phyloP scores from a whole-genome alignment of 2,797 vertebrate species.

The Eulemur mongoz region DNA sequence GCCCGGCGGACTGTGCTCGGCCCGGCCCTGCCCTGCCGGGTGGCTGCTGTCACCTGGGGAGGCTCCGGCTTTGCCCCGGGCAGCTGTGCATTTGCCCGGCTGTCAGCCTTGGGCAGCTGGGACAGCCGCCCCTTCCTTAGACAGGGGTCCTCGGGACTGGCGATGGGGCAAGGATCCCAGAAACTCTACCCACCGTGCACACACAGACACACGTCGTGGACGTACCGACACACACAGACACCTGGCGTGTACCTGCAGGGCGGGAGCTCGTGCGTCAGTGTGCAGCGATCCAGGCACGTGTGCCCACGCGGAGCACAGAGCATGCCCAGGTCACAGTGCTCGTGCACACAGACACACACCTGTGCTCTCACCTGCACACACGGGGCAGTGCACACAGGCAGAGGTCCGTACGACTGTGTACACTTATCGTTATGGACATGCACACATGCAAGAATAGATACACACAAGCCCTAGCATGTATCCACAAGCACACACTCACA shows the following conservation, averaged over 20 bases:
- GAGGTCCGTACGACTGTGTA: fast-evolving
- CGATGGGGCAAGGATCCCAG: background rate
- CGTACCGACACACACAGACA: background rate
- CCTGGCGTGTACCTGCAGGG: no score
- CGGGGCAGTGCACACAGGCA: fast-evolving
- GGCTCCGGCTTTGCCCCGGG: constrained; percentile 53
- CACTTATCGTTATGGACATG: background rate
- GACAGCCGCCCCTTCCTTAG: background rate
- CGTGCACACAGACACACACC: background rate
- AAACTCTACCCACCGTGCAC: background rate
- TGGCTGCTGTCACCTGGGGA: background rate
- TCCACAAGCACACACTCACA: no score
- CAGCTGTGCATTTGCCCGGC: background rate
- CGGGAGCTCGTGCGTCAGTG: fast-evolving
- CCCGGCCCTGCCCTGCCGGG: background rate
- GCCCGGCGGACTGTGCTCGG: background rate
- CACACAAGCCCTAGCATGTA: fast-evolving
- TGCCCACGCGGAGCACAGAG: background rate
- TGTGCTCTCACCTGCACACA: background rate
- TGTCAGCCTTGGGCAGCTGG: constrained; percentile 41
- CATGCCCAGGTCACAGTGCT: fast-evolving
- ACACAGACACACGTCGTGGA: background rate
- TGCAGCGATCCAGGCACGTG: fast-evolving
- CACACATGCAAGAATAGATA: no score
- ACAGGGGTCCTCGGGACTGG: background rate